A percentile compares a stretch with the other conserved stretches of the same genome.
Evolutionary conservation across 2,797 vertebrate genomes (phyloP).

Genomic region (Typhlichthys subterraneus): DNA sequence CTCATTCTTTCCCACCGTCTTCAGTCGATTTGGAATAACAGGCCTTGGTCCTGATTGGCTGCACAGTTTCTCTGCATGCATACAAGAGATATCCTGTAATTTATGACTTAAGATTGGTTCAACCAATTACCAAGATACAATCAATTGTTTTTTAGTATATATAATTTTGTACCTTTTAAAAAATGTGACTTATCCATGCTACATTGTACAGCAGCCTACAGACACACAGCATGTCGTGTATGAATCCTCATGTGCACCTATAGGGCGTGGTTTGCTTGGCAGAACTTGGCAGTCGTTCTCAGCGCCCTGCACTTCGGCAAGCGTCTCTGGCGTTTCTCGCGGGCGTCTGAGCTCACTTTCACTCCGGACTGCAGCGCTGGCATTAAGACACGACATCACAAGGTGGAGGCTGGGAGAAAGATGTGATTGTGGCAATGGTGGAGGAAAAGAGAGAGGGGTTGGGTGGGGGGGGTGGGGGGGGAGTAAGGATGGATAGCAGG

Average conservation of each 20-base stretch:
- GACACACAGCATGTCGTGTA: background rate
- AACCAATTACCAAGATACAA: too few species aligned
- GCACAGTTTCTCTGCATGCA: conserved; percentile 11
- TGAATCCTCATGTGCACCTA: conserved; percentile 6
- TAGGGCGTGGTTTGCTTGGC: background rate
- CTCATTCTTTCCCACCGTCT: conserved; percentile 13
- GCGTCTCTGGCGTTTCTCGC: conserved; percentile 29
- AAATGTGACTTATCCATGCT: too few species aligned
- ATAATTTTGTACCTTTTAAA: too few species aligned
- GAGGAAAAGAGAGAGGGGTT: conserved; percentile 2
- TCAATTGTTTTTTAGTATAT: too few species aligned
- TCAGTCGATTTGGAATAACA: conserved; percentile 9
- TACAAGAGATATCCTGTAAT: background rate
- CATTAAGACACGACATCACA: conserved; percentile 23
- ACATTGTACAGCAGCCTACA: too few species aligned
- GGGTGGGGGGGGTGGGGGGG: too few species aligned
- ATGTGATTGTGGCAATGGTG: background rate
- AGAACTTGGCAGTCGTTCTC: too few species aligned
- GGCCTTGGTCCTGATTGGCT: conserved; percentile 3
- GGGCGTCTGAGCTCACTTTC: conserved; percentile 37
- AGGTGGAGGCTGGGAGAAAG: conserved; percentile 1
- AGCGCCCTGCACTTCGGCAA: background rate
- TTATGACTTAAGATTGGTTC: background rate
- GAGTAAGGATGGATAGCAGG: too few species aligned
- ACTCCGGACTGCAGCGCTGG: conserved; percentile 15